Evolutionary conservation across 2,888 invertebrate genomes (phyloP), one percentile per base, ranked within the genome.

Genomic region (Leptura quadrifasciata): DNA sequence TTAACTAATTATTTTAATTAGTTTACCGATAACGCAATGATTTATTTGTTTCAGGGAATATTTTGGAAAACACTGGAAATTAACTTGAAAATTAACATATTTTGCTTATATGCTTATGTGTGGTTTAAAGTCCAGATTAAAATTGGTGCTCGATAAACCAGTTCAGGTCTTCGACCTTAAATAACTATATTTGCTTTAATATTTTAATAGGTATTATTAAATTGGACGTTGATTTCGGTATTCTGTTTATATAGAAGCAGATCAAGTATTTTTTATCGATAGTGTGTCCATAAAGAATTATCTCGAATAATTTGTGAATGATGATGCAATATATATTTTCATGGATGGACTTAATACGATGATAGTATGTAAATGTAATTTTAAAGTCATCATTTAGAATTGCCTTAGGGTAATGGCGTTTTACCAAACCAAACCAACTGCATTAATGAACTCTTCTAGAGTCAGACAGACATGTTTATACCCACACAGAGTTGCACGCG

Each of bases 371-470:
- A 88, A 88, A 88, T 88, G 88, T 84, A 87, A 88, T 88, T 88
- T 88, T 88, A 88, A 88, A 88, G 87, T 87, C 88, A 88, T 88
- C 88, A 88, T 88, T 88, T 87, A 88, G 84, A 83, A 82, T 84
- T 82, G 88, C 88, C 85, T 84, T 83, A 86, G 88, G 88, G 85
- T 85, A 86, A 87, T 87, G 86, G 86, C 86, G 86, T 88, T 86
- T 87, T 87, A 88, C 87, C 87, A 87, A 88, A 88, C 87, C 87
- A 87, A 88, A 88, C 88, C 86, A 86, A 87, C 87, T 88, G 88
- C 88, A 88, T 88, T 88, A 88, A 88, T 88, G 88, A 88, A 88
- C 88, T 88, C 87, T 85, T 88, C 88, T 87, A 87, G 86, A 88
- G 84, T 85, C 88, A 84, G 86, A 88, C 88, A 86, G 88, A 87